phyloP scores from a whole-genome alignment of 2,113 vertebrate genomes.

The Speoplatyrhinus poulsoni region DNA sequence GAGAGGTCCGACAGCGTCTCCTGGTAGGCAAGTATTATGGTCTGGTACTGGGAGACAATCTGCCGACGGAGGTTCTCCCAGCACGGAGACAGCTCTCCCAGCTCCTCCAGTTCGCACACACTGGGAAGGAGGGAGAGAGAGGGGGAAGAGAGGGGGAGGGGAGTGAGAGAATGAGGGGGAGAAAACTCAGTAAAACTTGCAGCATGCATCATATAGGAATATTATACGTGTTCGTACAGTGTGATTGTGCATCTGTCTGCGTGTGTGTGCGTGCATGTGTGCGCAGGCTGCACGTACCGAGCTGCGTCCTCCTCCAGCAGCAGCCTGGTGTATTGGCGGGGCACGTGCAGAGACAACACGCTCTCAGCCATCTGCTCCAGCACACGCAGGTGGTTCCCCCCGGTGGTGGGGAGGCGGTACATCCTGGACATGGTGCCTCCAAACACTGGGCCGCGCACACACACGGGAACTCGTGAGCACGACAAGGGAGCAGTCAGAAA shows the following conservation, averaged over 20 bases:
- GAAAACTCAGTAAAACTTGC: too few species aligned
- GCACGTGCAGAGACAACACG: slow-evolving; percentile 88
- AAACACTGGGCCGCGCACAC: slow-evolving; percentile 78
- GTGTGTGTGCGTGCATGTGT: not conserved
- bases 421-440: slow-evolving; percentile 95
- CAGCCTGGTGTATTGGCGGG: slow-evolving; percentile 93
- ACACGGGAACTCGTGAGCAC: not conserved
- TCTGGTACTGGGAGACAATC: slow-evolving; percentile 96
- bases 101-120: slow-evolving; percentile 91
- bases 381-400: slow-evolving; percentile 92
- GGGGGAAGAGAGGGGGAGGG: not conserved
- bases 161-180: not conserved
- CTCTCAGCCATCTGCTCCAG: slow-evolving; percentile 99
- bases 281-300: slow-evolving; percentile 72
- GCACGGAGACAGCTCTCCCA: slow-evolving; percentile 95
- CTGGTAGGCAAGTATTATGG: slow-evolving; percentile 89
- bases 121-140: slow-evolving; percentile 23
- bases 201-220: too few species aligned
- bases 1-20: slow-evolving; percentile 89
- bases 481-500: too few species aligned
- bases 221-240: too few species aligned
- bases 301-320: slow-evolving; percentile 92
- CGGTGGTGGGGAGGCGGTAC: slow-evolving; percentile 95
- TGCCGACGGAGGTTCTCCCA: slow-evolving; percentile 95
- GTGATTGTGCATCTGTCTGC: not conserved